A percentile compares a stretch with the other conserved stretches of the same genome.
phyloP scores from a whole-genome alignment of 2,888 invertebrate species.

The Tuta absoluta region DNA sequence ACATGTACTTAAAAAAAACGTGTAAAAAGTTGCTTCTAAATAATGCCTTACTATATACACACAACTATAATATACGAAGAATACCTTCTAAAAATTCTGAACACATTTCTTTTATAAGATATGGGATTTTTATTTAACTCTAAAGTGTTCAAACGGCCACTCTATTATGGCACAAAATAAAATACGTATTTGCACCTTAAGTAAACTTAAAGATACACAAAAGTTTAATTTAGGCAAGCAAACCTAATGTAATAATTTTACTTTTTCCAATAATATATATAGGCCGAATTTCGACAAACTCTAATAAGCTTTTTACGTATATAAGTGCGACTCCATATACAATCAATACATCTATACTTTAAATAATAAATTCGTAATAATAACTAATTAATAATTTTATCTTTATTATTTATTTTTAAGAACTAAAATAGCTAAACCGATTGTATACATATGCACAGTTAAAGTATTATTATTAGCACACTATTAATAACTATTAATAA shows the following conservation, averaged over 20 bases:
- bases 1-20: conserved; percentile 22
- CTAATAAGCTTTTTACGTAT: conserved; percentile 72
- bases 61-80: conserved; percentile 51
- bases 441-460: conserved; percentile 55
- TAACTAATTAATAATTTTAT: conserved; percentile 63
- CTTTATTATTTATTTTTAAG: conserved; percentile 33
- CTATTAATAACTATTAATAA: conserved; percentile 48
- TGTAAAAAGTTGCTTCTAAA: conserved; percentile 22
- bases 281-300: conserved; percentile 53
- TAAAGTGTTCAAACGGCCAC: conserved; percentile 43
- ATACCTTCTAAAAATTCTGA: conserved; percentile 73
- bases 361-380: conserved; percentile 74
- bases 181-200: conserved; percentile 45
- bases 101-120: conserved; percentile 78
- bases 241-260: conserved; percentile 40
- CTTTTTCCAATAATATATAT: conserved; percentile 40
- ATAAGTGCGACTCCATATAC: conserved; percentile 61
- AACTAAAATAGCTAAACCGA: conserved; percentile 52
- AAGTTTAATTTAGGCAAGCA: conserved; percentile 51
- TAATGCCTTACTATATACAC: conserved; percentile 51
- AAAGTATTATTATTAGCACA: conserved; percentile 60
- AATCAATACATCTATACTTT: conserved; percentile 51
- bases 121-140: conserved; percentile 64
- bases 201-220: conserved; percentile 36
- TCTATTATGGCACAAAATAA: conserved; percentile 59